Percentiles rank a stretch among this genome's conserved stretches.
phyloP scores from a whole-genome alignment of 2,113 vertebrate genomes.

The Vicugna pacos region DNA sequence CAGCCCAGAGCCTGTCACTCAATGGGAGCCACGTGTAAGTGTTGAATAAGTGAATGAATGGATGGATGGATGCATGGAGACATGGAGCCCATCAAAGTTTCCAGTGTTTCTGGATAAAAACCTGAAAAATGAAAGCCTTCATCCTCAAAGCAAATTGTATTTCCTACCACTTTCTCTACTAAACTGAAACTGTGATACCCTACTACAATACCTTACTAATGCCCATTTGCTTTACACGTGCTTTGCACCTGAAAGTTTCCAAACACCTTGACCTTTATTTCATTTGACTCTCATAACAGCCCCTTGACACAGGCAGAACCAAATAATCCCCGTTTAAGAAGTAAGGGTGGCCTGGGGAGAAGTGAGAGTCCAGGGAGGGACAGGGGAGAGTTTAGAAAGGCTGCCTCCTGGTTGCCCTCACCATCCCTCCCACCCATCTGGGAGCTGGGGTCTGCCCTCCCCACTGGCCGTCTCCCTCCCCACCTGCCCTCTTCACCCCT shows the following conservation, averaged over 20 bases:
- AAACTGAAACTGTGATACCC: neutral
- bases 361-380: neutral
- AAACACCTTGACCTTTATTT: constrained; percentile 25
- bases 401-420: too few species aligned
- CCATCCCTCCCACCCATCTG: fast-evolving
- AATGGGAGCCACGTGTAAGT: neutral
- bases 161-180: neutral
- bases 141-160: neutral
- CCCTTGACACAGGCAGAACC: neutral
- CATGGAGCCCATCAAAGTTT: neutral
- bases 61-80: neutral
- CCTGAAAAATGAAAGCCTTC: neutral
- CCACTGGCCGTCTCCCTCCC: neutral
- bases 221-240: neutral
- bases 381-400: neutral
- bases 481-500: fast-evolving
- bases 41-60: neutral
- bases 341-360: neutral
- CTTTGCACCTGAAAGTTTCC: neutral
- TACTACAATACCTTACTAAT: neutral
- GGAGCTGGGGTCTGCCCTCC: neutral
- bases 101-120: constrained; percentile 5
- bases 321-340: neutral
- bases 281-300: neutral
- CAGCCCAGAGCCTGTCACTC: neutral